Evolutionary conservation across 2,888 invertebrate genomes (phyloP), one percentile per base, ranked within the genome.

Genomic region (Trichogramma dendrolimi): DNA sequence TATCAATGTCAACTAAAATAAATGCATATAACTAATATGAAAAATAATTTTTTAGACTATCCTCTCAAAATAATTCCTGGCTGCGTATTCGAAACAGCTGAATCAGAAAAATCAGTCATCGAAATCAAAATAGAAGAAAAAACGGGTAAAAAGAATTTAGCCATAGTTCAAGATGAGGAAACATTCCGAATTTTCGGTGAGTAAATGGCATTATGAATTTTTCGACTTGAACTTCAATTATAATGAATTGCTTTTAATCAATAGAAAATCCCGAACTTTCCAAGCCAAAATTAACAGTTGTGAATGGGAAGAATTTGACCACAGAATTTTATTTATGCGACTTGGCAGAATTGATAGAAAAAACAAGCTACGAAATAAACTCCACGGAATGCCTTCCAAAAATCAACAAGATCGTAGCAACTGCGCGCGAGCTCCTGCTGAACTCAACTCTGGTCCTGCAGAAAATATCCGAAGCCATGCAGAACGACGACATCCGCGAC

Each of bases 401-500:
- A 41, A 73, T 78, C 4, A 78, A 79, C 54, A 79, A 78, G 78
- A 60, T 78, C 43, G 67, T 78, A n/a, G 71, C 73, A 38, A 73
- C 75, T 42, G 65, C 74, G 0, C 72, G 76, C 39, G 79, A 79
- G 63, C 65, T 79, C 14, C 60, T 76, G 4, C 48, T 79, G 8
- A 78, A 79, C 53, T 65, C 71, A 40, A 71, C 71, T 41, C 58
- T 67, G 27, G 75, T 75, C 7, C 67, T 79, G 6, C 67, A 73
- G 58, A 75, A 73, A n/a, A 76, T 79, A 56, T 72, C 71, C 8
- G 67, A 70, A 57, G 73, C 72, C 4, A 73, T 79, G 71, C 75
- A 71, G 41, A 78, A 77, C 63, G 79, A 79, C 58, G 79, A 79
- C 50, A 72, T 79, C 39, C 70, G 77, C 39, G 79, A 79, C 55